phyloP scores from a whole-genome alignment of 2,888 invertebrate genomes.

The Copidosoma aretas region DNA sequence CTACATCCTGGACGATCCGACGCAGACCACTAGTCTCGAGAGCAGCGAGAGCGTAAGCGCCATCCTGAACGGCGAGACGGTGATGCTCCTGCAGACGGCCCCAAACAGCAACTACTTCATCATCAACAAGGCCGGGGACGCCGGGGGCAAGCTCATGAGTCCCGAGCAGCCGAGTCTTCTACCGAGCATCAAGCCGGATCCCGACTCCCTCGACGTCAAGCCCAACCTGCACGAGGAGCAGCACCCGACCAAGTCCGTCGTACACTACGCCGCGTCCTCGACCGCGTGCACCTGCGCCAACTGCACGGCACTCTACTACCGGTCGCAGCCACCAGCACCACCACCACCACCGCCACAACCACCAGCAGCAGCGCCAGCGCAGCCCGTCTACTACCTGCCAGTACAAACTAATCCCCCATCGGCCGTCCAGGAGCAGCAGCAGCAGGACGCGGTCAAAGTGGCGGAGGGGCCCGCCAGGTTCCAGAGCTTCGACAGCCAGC shows the following conservation, averaged over 20 bases:
- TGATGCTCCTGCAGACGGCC: constrained; percentile 56
- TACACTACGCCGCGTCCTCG: constrained; percentile 25
- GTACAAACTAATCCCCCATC: constrained; percentile 17
- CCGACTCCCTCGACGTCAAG: constrained; percentile 31
- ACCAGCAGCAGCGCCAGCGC: too few species aligned
- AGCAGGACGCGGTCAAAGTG: constrained; percentile 40
- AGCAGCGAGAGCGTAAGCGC: constrained; percentile 54
- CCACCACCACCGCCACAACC: too few species aligned
- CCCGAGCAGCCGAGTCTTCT: constrained; percentile 34
- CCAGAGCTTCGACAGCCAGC: constrained; percentile 48
- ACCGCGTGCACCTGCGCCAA: constrained; percentile 23
- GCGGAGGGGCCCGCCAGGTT: constrained; percentile 28
- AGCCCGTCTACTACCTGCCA: constrained; percentile 31
- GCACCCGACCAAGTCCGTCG: constrained; percentile 2
- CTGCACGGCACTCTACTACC: constrained; percentile 28
- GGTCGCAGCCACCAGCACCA: too few species aligned
- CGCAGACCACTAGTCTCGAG: constrained; percentile 25
- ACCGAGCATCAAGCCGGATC: constrained; percentile 25
- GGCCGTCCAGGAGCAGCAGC: constrained; percentile 31
- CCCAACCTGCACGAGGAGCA: constrained; percentile 28
- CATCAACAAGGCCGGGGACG: constrained; percentile 56
- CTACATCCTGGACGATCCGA: constrained; percentile 26
- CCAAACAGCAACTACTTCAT: constrained; percentile 60
- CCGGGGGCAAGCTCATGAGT: background rate
- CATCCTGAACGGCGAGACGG: constrained; percentile 59